Evolutionary conservation across 2,888 invertebrate species (phyloP).

Genomic region (Gastrophysa polygoni): DNA sequence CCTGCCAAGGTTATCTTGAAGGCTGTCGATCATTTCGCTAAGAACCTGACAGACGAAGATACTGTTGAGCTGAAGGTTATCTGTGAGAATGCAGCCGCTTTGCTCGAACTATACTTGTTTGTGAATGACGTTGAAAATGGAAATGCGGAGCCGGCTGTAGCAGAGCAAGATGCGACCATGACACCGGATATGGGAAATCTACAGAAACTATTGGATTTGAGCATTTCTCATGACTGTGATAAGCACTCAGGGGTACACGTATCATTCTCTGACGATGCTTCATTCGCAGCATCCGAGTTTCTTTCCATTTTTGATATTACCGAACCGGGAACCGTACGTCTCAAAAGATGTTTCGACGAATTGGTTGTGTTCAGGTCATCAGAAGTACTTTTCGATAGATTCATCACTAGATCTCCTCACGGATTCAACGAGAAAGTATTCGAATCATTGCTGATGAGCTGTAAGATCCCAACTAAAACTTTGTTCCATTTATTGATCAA

Average conservation of each 20-base stretch:
- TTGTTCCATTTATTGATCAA: slow-evolving; percentile 73
- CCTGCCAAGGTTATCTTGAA: slow-evolving; percentile 66
- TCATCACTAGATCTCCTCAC: slow-evolving; percentile 42
- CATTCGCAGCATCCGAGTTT: slow-evolving; percentile 63
- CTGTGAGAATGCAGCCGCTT: slow-evolving; percentile 47
- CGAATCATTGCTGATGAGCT: slow-evolving; percentile 41
- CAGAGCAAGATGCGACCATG: too few species aligned
- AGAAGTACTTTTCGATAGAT: slow-evolving; percentile 51
- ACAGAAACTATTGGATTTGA: slow-evolving; percentile 67
- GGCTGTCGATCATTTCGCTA: slow-evolving; percentile 58
- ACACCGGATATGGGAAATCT: slow-evolving; percentile 68
- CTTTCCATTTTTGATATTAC: slow-evolving; percentile 61
- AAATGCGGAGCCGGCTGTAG: too few species aligned
- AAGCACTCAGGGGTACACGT: slow-evolving; percentile 57
- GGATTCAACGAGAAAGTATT: slow-evolving; percentile 43
- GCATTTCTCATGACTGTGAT: slow-evolving; percentile 52
- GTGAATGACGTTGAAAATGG: slow-evolving; percentile 44
- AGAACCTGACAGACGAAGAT: slow-evolving; percentile 48
- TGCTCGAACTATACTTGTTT: slow-evolving; percentile 50
- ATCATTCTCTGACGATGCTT: slow-evolving; percentile 61
- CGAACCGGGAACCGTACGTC: slow-evolving; percentile 50
- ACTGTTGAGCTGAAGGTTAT: slow-evolving; percentile 45
- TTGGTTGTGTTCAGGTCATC: slow-evolving; percentile 55
- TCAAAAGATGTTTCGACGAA: slow-evolving; percentile 56
- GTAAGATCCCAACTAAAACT: slow-evolving; percentile 67